These are phyloP conservation scores for Candidula unifasciata DNA, from an alignment of 2,888 invertebrate genomes.

Conservation along the genomic window DNA sequence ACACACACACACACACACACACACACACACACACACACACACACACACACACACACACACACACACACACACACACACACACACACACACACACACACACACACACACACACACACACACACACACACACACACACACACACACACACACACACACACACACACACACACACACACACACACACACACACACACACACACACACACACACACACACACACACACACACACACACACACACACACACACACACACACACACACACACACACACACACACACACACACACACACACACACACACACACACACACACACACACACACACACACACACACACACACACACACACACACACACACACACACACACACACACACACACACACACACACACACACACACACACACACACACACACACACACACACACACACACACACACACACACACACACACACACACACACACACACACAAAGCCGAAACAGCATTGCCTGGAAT, in stretches of 20 bases:
- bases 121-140: not conserved
- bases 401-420: not conserved
- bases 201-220: not conserved
- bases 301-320: not conserved
- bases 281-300: not conserved
- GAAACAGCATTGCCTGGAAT: too few species aligned
- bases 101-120: not conserved
- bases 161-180: not conserved
- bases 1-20: not conserved
- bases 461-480: too few species aligned
- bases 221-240: not conserved
- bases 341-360: not conserved
- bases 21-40: slow-evolving; percentile 2
- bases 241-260: not conserved
- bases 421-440: not conserved
- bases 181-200: not conserved
- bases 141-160: not conserved
- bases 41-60: not conserved
- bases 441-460: not conserved
- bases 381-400: not conserved
- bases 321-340: not conserved
- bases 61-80: not conserved
- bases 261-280: not conserved
- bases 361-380: not conserved
- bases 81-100: not conserved